Base-by-base conservation (phyloP, 2,797 vertebrate genomes). In the Sciaenops ocellatus region DNA sequence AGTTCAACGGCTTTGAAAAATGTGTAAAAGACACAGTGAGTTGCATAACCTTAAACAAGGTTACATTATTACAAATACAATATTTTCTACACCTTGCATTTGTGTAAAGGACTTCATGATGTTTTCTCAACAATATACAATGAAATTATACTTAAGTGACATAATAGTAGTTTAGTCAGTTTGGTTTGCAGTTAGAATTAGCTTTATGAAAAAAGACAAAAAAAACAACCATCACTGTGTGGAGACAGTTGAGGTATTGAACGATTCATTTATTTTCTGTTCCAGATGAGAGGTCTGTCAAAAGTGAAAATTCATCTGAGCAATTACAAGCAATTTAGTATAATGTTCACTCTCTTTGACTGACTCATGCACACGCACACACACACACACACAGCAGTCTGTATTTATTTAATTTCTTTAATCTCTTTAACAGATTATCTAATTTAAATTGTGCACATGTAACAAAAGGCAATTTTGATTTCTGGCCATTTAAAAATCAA, bases 191-290 rank as follows among this genome's bases (percentile, higher is more conserved):
- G 10, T 66, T 28, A 41, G n/a, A 61, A 20, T n/a, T n/a, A 65
- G 38, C 13, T 51, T 41, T 0, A 51, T 34, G 2, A 56, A 7
- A 48, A 57, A 30, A 2, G 9, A 71, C 18, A 48, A 10, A 52
- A 28, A 8, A 78, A 66, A 46, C 1, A 38, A 38, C 34, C 30
- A 63, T 63, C 48, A 41, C n/a, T 61, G 22, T 30, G 18, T 30
- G n/a, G 34, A 69, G 28, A 57, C 59, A 76, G n/a, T 17, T 26
- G 47, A 76, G 41, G 44, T 69, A 57, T 28, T 62, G 50, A 47
- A 62, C 60, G 3, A 38, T 38, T 38, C 8, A 46, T 82, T 76
- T 54, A 76, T 71, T 78, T 57, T 78, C 55, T 52, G 44, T 66
- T 72, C 44, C 56, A 68, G 20, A 41, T 47, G 22, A 51, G 67